Base-by-base conservation (phyloP, 1,140 invertebrate genomes). In the Zaprionus tsacasi region DNA sequence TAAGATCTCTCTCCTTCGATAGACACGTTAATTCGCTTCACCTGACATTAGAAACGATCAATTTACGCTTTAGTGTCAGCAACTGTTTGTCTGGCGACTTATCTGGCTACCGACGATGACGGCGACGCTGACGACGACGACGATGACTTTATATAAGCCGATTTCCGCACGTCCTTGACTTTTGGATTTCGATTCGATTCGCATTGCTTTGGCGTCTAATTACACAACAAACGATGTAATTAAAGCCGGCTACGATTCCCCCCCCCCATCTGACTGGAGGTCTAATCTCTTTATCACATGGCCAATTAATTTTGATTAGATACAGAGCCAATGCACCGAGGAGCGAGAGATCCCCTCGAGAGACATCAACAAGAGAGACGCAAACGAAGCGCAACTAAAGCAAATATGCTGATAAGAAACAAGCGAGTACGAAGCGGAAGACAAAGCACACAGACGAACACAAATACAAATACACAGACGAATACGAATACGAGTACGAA, bases 241-340 rank as follows among this genome's bases (percentile, higher is more conserved):
- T 72, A 76, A 76, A 56, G 52, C 64, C 45, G 50, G 21, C 12
- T 13, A 25, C 59, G 57, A 63, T 56, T 59, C 27, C 30, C 7
- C 45, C 12, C 21, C 3, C 6, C n/a, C 21, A 40, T 27, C 27
- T 40, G n/a, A 55, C 30, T 25, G 35, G 43, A 48, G 13, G 66
- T 69, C 74, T 78, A 83, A 87, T 87, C 83, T 83, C 57, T 83
- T 83, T 87, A 87, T 87, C 83, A 83, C 68, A 82, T n/a, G 85
- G 67, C 80, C 85, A 87, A 88, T 87, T 88, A 88, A 83, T 70
- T 87, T 75, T 72, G 83, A 83, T 87, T 80, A 87, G 66, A 66
- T 72, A 70, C 66, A 70, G 25, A n/a, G 45, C 45, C 43, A 55
- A 64, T 66, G 50, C 79, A 78, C 43, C 50, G 35, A 8, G 65